Evolutionary conservation across 2,888 invertebrate species (phyloP).

Genomic region (Cabera pusaria): DNA sequence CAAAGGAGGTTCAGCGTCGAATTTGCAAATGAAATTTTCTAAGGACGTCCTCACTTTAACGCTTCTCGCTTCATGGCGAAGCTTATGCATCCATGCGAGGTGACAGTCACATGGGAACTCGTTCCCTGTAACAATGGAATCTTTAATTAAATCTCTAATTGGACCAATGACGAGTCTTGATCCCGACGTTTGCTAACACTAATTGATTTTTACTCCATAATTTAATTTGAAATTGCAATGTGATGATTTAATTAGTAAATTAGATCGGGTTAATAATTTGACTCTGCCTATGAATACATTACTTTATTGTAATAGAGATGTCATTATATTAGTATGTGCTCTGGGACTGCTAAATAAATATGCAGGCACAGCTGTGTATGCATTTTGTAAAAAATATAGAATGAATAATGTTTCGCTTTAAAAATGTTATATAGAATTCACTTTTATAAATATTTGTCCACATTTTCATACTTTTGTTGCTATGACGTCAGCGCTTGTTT

Average conservation of each 20-base stretch:
- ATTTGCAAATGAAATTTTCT: conserved; percentile 89
- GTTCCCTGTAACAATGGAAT: conserved; percentile 87
- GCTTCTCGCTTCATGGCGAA: conserved; percentile 90
- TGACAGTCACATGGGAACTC: conserved; percentile 93
- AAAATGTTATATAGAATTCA: no score
- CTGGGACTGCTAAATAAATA: no score
- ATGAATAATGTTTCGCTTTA: no score
- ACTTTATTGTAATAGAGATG: conserved; percentile 14
- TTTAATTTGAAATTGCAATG: conserved; percentile 30
- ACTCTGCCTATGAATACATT: conserved; percentile 20
- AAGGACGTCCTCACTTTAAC: conserved; percentile 87
- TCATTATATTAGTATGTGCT: no score
- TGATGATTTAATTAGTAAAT: conserved; percentile 28
- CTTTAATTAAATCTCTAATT: conserved; percentile 53
- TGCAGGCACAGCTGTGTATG: no score
- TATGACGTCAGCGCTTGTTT: no score
- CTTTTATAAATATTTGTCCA: no score
- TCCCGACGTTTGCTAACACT: conserved; percentile 32
- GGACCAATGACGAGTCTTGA: conserved; percentile 41
- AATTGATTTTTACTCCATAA: conserved; percentile 47
- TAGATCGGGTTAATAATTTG: conserved; percentile 18
- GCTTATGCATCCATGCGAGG: conserved; percentile 90
- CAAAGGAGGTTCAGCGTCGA: conserved; percentile 73
- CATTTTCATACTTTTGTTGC: no score
- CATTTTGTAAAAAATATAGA: no score